Percentiles rank a stretch among this genome's conserved stretches.
These are phyloP conservation scores for Pandemis corylana DNA, from an alignment of 2,888 invertebrate species.

Conservation along the genomic window DNA sequence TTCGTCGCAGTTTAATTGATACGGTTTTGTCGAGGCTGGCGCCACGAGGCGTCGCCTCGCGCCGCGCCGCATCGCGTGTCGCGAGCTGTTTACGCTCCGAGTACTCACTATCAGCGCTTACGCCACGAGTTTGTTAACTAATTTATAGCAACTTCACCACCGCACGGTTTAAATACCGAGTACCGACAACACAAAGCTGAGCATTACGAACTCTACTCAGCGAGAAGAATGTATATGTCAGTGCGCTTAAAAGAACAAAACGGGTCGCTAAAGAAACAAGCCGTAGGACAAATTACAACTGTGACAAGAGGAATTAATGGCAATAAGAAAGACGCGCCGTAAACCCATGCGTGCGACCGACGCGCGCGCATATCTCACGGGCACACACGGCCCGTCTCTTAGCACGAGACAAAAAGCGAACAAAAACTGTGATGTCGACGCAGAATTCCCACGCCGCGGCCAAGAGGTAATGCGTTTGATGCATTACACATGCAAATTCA, in stretches of 20 bases:
- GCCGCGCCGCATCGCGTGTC: conserved; percentile 39
- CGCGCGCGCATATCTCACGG: conserved; percentile 35
- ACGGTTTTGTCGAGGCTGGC: conserved; percentile 27
- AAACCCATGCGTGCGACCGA: conserved; percentile 32
- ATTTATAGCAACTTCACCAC: conserved; percentile 32
- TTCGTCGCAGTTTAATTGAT: conserved; percentile 31
- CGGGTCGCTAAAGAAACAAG: conserved; percentile 30
- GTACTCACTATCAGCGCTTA: conserved; percentile 32
- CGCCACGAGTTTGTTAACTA: conserved; percentile 36
- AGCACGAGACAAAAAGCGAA: conserved; percentile 71
- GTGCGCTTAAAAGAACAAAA: conserved; percentile 20
- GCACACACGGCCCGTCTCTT: conserved; percentile 54
- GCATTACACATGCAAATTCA: conserved; percentile 77
- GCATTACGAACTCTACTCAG: conserved; percentile 1
- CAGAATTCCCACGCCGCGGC: conserved; percentile 69
- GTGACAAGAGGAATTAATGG: conserved; percentile 42
- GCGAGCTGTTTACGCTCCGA: conserved; percentile 30
- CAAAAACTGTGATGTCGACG: conserved; percentile 60
- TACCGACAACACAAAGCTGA: conserved; percentile 11
- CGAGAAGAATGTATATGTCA: conserved; percentile 1
- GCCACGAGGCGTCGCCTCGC: conserved; percentile 17
- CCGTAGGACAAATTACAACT: conserved; percentile 33
- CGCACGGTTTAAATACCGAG: not conserved
- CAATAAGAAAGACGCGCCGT: conserved; percentile 40
- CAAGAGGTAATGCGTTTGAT: conserved; percentile 71